Conservation (phyloP, 1,140 invertebrate genomes). For the Zaprionus davidi region DNA sequence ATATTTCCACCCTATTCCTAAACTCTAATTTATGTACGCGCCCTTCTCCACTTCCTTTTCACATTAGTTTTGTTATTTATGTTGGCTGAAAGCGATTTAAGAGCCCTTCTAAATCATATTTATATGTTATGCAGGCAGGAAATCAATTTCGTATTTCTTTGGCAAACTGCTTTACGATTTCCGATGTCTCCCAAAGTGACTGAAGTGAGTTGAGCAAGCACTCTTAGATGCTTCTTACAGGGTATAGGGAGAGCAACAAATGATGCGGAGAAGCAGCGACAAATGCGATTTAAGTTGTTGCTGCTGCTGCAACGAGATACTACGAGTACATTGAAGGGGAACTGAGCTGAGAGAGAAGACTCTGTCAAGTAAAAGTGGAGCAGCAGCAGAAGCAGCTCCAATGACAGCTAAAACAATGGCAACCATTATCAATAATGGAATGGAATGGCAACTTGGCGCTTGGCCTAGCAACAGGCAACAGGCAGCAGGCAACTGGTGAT, state of each 20-base stretch:
- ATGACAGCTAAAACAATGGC: conserved; percentile 50
- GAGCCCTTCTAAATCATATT: not conserved
- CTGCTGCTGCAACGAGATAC: conserved; percentile 10
- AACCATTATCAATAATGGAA: conserved; percentile 46
- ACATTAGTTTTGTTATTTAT: not conserved
- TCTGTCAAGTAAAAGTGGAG: conserved; percentile 39
- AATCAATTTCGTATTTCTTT: conserved; percentile 1
- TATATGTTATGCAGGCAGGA: not conserved
- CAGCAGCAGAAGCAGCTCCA: conserved; percentile 7
- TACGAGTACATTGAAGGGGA: not conserved
- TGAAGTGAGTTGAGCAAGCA: not conserved
- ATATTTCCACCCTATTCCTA: not conserved
- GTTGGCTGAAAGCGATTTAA: not conserved
- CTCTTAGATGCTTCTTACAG: not conserved
- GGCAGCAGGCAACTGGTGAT: not conserved
- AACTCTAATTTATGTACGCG: not conserved
- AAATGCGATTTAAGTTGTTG: conserved; percentile 59
- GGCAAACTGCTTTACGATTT: not conserved
- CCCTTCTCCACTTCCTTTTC: not conserved
- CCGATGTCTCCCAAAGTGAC: not conserved
- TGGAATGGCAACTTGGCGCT: conserved; percentile 26
- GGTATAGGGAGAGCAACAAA: conserved; percentile 34
- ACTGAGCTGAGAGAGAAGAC: conserved; percentile 3
- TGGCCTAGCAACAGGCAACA: conserved; percentile 19
- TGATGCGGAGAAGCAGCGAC: conserved; percentile 21